phyloP scores from a whole-genome alignment of 2,113 vertebrate species.

The Cettia cetti region DNA sequence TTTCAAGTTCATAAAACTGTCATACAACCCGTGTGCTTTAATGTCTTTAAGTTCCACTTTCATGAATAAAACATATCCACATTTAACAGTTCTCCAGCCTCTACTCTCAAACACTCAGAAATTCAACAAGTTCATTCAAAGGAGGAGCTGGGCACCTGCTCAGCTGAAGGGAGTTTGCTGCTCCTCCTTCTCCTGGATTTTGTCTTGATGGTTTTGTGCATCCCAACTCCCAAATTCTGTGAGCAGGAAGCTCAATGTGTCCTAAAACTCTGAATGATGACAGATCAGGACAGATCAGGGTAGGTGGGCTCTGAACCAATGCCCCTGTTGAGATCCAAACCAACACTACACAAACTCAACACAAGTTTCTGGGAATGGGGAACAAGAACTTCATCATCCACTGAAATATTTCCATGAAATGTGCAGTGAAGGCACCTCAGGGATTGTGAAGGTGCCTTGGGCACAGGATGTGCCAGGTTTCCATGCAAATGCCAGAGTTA shows the following conservation, averaged over 20 bases:
- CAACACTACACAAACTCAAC: neutral
- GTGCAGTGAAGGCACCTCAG: neutral
- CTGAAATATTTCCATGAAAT: neutral
- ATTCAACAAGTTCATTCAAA: neutral
- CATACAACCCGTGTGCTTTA: neutral
- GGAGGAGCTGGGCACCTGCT: neutral
- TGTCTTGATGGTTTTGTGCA: neutral
- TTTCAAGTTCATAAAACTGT: constrained; percentile 27
- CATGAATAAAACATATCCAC: constrained; percentile 37
- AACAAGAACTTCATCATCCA: neutral
- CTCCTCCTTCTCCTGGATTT: neutral
- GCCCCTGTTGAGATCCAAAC: neutral
- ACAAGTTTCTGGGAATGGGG: neutral
- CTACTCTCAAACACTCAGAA: neutral
- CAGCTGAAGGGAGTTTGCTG: neutral
- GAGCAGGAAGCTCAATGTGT: neutral
- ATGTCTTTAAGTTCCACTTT: neutral
- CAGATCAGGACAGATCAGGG: neutral
- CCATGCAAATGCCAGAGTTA: neutral
- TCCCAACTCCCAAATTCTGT: neutral
- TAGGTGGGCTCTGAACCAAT: neutral
- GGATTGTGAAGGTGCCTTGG: neutral
- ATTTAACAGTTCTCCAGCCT: neutral
- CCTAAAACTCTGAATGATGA: neutral
- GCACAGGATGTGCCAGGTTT: neutral